phyloP scores from a whole-genome alignment of 2,888 invertebrate species.

The Dicranocentrus wangi region DNA sequence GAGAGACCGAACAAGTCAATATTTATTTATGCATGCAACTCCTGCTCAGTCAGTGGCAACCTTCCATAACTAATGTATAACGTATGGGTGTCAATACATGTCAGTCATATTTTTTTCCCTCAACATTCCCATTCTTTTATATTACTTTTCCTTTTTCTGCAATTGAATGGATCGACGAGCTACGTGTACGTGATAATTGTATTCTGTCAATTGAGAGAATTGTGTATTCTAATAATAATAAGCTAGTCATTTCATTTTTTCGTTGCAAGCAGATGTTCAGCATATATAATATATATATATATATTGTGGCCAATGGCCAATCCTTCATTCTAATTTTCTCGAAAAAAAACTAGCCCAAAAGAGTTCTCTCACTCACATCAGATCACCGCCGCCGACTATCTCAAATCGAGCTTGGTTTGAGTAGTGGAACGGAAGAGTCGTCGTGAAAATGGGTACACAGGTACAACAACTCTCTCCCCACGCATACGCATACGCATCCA shows the following conservation, averaged over 20 bases:
- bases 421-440: neutral
- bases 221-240: slow-evolving; percentile 15
- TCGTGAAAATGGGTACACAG: neutral
- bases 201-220: slow-evolving; percentile 2
- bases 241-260: neutral
- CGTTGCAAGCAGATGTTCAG: slow-evolving; percentile 13
- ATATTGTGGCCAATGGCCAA: no score
- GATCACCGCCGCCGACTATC: no score
- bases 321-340: no score
- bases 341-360: no score
- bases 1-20: slow-evolving; percentile 41
- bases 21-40: slow-evolving; percentile 47
- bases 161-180: neutral
- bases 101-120: slow-evolving; percentile 27
- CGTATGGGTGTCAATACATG: slow-evolving; percentile 57
- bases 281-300: no score
- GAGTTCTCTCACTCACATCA: no score
- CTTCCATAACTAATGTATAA: slow-evolving; percentile 17
- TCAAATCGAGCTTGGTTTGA: no score
- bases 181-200: neutral
- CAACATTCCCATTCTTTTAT: neutral
- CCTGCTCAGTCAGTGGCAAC: neutral
- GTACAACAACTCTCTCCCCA: neutral
- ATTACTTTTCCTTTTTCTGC: neutral
- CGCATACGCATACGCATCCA: no score